A percentile compares a stretch with the other conserved stretches of the same genome.
Conservation (phyloP, 2,888 invertebrate species). For the Sycophila texana region DNA sequence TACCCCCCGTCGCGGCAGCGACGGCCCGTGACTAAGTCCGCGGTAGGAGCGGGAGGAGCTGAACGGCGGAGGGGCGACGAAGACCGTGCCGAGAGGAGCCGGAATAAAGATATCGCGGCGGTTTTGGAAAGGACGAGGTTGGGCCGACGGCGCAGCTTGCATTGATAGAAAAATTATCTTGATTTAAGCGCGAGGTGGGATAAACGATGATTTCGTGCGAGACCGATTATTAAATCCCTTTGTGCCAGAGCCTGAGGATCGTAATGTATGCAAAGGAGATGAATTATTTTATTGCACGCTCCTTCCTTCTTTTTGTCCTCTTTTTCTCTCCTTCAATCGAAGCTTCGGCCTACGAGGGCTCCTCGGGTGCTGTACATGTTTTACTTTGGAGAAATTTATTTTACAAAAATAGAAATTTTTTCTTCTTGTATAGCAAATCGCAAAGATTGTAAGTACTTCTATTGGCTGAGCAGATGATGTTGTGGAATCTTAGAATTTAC, state of each 20-base stretch:
- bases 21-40: conserved; percentile 1
- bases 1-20: conserved; percentile 69
- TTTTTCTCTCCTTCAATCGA: not conserved
- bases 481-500: no score
- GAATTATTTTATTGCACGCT: conserved; percentile 46
- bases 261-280: conserved; percentile 24
- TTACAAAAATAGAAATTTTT: no score
- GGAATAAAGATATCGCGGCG: conserved; percentile 39
- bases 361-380: no score
- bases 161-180: conserved; percentile 53
- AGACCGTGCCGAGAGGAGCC: not conserved
- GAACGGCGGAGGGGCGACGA: not conserved
- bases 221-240: conserved; percentile 47
- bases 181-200: conserved; percentile 33
- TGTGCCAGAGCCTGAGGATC: not conserved
- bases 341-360: not conserved
- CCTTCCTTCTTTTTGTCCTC: not conserved
- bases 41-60: not conserved
- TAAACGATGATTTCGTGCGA: conserved; percentile 17
- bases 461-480: no score
- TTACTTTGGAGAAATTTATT: no score
- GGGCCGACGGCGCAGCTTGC: not conserved
- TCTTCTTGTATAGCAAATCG: no score
- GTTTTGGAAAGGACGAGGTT: conserved; percentile 10
- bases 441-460: no score